Conservation (phyloP, 2,888 invertebrate genomes). For the Pocota personata region DNA sequence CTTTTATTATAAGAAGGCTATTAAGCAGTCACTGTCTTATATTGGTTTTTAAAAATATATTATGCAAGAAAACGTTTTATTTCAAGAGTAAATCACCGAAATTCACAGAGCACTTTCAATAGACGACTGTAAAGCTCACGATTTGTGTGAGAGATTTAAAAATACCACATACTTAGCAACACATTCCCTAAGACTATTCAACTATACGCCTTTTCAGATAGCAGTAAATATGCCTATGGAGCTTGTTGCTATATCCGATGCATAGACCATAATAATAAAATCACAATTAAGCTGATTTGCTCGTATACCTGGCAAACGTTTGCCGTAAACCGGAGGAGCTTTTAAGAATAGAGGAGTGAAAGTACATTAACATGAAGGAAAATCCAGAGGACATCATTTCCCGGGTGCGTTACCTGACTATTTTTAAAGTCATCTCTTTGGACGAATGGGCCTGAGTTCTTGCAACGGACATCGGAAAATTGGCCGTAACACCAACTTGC, state of each 20-base stretch:
- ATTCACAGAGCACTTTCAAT: too few species aligned
- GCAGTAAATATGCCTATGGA: constrained; percentile 18
- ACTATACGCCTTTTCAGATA: constrained; percentile 20
- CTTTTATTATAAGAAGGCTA: too few species aligned
- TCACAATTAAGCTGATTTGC: constrained; percentile 4
- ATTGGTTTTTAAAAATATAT: too few species aligned
- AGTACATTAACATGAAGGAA: constrained; percentile 33
- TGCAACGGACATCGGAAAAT: background rate
- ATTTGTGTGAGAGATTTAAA: too few species aligned
- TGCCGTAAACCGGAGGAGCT: constrained; percentile 37
- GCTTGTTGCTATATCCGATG: constrained; percentile 17
- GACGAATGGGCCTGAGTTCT: constrained; percentile 16
- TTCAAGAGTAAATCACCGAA: too few species aligned
- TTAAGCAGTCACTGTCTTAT: too few species aligned
- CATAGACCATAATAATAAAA: background rate
- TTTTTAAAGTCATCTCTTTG: background rate
- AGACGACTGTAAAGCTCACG: too few species aligned
- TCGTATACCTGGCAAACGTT: constrained; percentile 15
- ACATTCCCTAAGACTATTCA: background rate
- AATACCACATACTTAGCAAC: constrained; percentile 1
- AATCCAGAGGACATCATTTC: constrained; percentile 26
- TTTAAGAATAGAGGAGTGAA: constrained; percentile 20
- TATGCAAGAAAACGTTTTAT: too few species aligned
- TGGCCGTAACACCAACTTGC: background rate
- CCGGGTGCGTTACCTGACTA: too few species aligned